These are phyloP conservation scores for Zaprionus obscuricornis DNA, from an alignment of 2,888 invertebrate species.

Conservation along the genomic window DNA sequence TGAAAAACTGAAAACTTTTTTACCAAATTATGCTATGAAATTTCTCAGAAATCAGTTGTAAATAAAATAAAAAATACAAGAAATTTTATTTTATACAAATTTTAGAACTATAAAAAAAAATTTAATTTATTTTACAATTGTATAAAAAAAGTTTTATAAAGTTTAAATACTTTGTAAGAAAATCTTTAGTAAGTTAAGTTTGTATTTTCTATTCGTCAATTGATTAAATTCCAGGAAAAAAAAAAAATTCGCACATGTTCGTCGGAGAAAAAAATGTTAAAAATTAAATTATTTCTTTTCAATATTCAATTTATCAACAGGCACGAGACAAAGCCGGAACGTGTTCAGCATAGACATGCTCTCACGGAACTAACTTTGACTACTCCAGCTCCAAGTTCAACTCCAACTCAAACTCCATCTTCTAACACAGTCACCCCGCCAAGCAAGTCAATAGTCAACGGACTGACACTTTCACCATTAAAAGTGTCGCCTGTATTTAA, in stretches of 20 bases:
- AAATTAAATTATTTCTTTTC: constrained; percentile 81
- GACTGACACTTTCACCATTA: constrained; percentile 60
- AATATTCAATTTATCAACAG: constrained; percentile 81
- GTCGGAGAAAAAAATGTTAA: constrained; percentile 31
- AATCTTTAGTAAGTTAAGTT: too few relatives aligned
- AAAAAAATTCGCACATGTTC: constrained; percentile 29
- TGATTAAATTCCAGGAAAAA: constrained; percentile 13
- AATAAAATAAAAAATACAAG: too few relatives aligned
- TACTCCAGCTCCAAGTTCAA: constrained; percentile 5
- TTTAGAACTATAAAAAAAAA: too few relatives aligned
- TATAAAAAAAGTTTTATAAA: too few relatives aligned
- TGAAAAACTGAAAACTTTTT: too few relatives aligned
- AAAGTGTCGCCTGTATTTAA: constrained; percentile 79
- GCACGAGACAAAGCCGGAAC: constrained; percentile 63
- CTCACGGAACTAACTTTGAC: not conserved
- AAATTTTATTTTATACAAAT: too few relatives aligned
- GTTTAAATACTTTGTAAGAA: too few relatives aligned
- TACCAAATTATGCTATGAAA: too few relatives aligned
- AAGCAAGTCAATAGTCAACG: constrained; percentile 4
- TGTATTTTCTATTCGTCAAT: too few relatives aligned
- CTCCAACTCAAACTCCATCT: constrained; percentile 1
- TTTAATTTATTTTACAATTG: too few relatives aligned
- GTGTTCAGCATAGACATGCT: constrained; percentile 73
- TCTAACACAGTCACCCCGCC: constrained; percentile 44
- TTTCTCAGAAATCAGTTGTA: too few relatives aligned